These are phyloP conservation scores for Aphrophora alni DNA, from an alignment of 2,888 invertebrate genomes.

Conservation along the genomic window DNA sequence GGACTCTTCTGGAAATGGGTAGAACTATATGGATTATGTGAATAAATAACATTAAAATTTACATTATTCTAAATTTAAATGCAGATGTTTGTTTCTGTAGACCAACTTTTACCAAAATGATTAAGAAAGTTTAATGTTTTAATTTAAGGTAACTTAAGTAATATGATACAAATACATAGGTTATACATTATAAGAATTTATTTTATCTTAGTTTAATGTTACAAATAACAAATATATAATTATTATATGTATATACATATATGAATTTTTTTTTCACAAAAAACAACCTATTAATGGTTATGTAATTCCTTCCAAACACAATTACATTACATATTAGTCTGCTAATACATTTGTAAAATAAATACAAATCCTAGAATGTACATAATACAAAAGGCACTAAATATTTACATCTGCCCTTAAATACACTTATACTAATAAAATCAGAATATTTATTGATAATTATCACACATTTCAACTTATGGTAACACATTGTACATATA, in stretches of 20 bases:
- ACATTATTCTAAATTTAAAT: too few relatives aligned
- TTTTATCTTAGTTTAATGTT: neutral
- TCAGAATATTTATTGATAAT: conserved; percentile 17
- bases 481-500: neutral
- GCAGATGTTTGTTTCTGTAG: too few relatives aligned
- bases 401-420: conserved; percentile 34
- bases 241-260: neutral
- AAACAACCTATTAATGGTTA: neutral
- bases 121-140: too few relatives aligned
- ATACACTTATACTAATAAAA: conserved; percentile 27
- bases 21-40: too few relatives aligned
- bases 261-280: neutral
- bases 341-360: neutral
- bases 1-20: too few relatives aligned
- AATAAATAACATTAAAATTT: too few relatives aligned
- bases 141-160: too few relatives aligned
- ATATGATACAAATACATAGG: too few relatives aligned
- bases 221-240: conserved; percentile 1
- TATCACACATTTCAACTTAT: conserved; percentile 27
- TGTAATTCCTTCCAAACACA: neutral
- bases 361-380: neutral
- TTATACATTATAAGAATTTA: neutral
- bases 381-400: conserved; percentile 36
- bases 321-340: neutral
- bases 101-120: too few relatives aligned